Evolutionary conservation across 2,113 vertebrate genomes (phyloP).

Genomic region (Cichladusa arquata): DNA sequence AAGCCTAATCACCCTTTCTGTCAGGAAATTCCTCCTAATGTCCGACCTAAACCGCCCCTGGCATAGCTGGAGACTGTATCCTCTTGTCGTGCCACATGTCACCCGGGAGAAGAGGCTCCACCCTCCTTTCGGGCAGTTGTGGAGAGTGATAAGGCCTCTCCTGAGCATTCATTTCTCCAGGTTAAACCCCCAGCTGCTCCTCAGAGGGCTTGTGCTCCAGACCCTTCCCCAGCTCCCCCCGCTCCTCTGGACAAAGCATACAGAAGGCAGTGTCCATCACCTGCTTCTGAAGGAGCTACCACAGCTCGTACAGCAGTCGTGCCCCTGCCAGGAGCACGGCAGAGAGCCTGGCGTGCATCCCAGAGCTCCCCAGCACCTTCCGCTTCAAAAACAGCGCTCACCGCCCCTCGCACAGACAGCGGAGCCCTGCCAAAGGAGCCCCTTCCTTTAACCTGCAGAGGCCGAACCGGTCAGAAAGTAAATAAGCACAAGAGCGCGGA

Average conservation of each 20-base stretch:
- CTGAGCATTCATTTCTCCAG: not conserved
- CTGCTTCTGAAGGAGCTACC: not conserved
- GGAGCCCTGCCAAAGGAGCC: not conserved
- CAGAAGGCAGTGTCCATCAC: not conserved
- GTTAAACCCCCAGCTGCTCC: not conserved
- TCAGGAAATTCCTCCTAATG: not conserved
- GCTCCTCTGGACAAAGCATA: too few relatives aligned
- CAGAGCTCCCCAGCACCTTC: too few relatives aligned
- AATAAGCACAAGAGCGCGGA: rapidly evolving
- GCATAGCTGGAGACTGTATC: not conserved
- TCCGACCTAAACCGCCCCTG: not conserved
- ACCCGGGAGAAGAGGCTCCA: not conserved
- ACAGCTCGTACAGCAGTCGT: rapidly evolving
- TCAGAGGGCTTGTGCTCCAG: not conserved
- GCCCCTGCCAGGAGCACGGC: not conserved
- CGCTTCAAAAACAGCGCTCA: rapidly evolving
- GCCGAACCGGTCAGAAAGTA: rapidly evolving
- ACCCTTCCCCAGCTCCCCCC: not conserved
- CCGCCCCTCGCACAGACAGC: not conserved
- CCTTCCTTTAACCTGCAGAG: not conserved
- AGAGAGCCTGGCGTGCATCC: rapidly evolving
- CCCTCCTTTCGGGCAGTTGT: not conserved
- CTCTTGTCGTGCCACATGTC: rapidly evolving
- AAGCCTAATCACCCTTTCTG: not conserved
- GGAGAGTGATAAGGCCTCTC: rapidly evolving